Evolutionary conservation across 2,888 invertebrate genomes (phyloP), one percentile per base, ranked within the genome.

Genomic region (Sericinus montela): DNA sequence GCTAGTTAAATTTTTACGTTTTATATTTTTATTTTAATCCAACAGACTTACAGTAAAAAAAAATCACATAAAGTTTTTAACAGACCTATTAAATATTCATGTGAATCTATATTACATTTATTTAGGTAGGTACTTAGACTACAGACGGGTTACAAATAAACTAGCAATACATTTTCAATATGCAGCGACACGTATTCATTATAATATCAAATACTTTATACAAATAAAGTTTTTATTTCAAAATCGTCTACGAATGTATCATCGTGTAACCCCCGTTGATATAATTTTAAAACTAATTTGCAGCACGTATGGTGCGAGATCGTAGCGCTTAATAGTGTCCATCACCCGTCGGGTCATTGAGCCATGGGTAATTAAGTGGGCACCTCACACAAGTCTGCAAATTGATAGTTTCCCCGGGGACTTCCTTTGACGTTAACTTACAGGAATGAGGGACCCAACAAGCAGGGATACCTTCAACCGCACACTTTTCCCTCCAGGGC

Each of bases 341-440:
- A 74, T 95, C 95, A 65, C 95, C 95, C 65, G 94, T 95, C 56
- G 97, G 97, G 87, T 97, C 97, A 79, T 95, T 95, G 71, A 97
- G 82, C 97, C 97, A 97, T 68, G 97, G 97, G 90, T 97, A 97
- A 83, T 97, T 97, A 84, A 94, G 95, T 63, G 97, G 97, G 85
- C 97, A 97, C 76, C 97, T 92, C 66, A 97, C 93, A 85, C 97
- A 97, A 48, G 97, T 97, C 84, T 97, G 97, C 59, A 97, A 91
- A 80, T 97, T 96, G 82, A 97, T 93, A 61, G 97, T 97, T 86
- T 97, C 97, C 50, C 97, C 97, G 89, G 97, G 97, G 63, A 97
- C 94, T 84, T 97, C 97, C 89, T 97, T 96, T 61, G 96, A 95
- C 54, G 95, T 96, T 52, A 97, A 91, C 75, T 97, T 97, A 90